A percentile compares a stretch with the other conserved stretches of the same genome.
Evolutionary conservation across 1,140 invertebrate genomes (phyloP).

Genomic region (Cotesia chilonis): DNA sequence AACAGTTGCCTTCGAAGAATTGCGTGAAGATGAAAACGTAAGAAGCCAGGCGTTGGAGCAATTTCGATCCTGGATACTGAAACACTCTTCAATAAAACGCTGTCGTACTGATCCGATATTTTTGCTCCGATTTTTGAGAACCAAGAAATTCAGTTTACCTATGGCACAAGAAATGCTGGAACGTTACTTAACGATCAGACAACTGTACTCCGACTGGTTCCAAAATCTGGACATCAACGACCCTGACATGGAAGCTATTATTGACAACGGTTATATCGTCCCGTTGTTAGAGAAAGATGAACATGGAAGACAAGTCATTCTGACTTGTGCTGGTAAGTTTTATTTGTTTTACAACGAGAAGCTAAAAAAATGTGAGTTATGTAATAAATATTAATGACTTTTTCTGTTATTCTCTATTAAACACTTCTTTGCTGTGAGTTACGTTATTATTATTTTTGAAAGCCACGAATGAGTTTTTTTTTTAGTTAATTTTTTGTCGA

Average conservation of each 20-base stretch:
- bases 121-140: conserved; percentile 82
- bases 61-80: conserved; percentile 79
- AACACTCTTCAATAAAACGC: conserved; percentile 78
- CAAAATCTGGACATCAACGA: conserved; percentile 77
- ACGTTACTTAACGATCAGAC: conserved; percentile 82
- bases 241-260: conserved; percentile 77
- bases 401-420: too few species aligned
- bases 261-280: conserved; percentile 82
- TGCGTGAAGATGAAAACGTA: conserved; percentile 76
- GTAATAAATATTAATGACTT: too few species aligned
- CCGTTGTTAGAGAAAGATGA: conserved; percentile 78
- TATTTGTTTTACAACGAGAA: too few species aligned
- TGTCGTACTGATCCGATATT: conserved; percentile 82
- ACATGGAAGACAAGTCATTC: conserved; percentile 77
- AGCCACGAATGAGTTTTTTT: too few species aligned
- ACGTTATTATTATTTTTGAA: too few species aligned
- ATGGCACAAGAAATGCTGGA: conserved; percentile 86
- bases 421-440: too few species aligned
- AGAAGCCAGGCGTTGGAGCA: conserved; percentile 75
- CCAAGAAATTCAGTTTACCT: conserved; percentile 86
- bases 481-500: too few species aligned
- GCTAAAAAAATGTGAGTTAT: too few species aligned
- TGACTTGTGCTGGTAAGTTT: conserved; percentile 74
- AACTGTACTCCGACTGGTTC: conserved; percentile 86
- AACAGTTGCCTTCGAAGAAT: conserved; percentile 72